phyloP scores from a whole-genome alignment of 1,140 invertebrate species.

The Procambarus clarkii region DNA sequence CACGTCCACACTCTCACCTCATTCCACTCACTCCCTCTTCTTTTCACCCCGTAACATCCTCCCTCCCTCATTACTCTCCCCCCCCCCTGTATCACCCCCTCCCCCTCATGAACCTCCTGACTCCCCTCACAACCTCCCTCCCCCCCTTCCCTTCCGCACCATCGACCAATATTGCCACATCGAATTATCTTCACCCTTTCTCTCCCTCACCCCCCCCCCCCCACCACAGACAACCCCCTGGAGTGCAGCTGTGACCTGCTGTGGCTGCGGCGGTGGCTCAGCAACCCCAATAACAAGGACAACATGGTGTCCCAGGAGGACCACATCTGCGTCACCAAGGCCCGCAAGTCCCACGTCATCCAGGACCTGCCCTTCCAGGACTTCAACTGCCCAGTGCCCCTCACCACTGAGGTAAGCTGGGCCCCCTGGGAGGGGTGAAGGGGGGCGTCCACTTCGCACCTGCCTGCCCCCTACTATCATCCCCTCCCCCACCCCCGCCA shows the following conservation, averaged over 20 bases:
- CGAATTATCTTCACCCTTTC: too few species aligned
- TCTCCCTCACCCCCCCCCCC: neutral
- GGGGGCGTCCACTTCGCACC: too few species aligned
- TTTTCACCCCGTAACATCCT: too few species aligned
- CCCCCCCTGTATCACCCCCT: neutral
- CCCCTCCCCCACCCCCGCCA: too few species aligned
- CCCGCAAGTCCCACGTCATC: constrained; percentile 40
- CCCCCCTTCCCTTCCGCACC: too few species aligned
- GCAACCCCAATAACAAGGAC: constrained; percentile 62
- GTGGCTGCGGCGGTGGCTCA: constrained; percentile 90
- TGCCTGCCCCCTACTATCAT: too few species aligned
- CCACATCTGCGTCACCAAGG: constrained; percentile 64
- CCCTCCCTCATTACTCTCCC: neutral
- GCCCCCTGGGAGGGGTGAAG: too few species aligned
- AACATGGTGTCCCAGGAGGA: constrained; percentile 41
- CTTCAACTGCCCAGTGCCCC: constrained; percentile 29
- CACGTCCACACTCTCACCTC: neutral
- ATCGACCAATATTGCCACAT: too few species aligned
- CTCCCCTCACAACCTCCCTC: neutral
- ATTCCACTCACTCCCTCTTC: neutral
- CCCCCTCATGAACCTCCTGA: neutral
- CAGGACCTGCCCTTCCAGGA: constrained; percentile 24
- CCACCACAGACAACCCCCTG: constrained; percentile 87
- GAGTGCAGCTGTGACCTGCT: constrained; percentile 90
- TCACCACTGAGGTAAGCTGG: constrained; percentile 4